Conservation (phyloP, 2,888 invertebrate species). For the Agrypnus murinus region DNA sequence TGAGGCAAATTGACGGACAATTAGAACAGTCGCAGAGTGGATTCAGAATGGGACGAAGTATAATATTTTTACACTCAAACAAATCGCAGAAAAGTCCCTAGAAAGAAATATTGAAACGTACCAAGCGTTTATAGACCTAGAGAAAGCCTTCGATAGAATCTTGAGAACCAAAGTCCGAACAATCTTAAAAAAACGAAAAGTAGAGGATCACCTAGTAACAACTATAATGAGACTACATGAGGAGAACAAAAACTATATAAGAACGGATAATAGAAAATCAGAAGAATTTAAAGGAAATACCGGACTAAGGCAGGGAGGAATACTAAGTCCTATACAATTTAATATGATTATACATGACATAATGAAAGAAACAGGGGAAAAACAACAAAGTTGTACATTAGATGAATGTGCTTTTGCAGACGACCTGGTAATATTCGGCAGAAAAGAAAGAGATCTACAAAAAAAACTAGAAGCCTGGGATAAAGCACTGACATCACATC, state of each 20-base stretch:
- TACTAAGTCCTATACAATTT: too few relatives aligned
- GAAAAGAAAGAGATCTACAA: background rate
- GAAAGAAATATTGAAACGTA: too few relatives aligned
- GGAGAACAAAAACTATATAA: too few relatives aligned
- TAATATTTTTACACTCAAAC: background rate
- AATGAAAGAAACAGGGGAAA: too few relatives aligned
- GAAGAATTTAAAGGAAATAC: background rate
- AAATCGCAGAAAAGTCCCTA: background rate
- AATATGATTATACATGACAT: background rate
- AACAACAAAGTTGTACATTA: background rate
- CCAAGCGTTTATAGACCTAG: too few relatives aligned
- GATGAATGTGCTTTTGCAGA: constrained; percentile 1
- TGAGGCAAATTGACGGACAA: too few relatives aligned
- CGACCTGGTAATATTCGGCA: too few relatives aligned
- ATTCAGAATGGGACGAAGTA: background rate
- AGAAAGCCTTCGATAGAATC: too few relatives aligned
- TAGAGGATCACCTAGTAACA: background rate
- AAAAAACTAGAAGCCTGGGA: background rate
- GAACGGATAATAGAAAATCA: too few relatives aligned
- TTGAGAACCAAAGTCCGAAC: too few relatives aligned
- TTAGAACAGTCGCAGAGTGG: background rate
- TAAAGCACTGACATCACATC: background rate
- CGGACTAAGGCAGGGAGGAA: too few relatives aligned
- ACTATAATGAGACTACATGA: too few relatives aligned
- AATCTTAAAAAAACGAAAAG: background rate